Percentiles rank a stretch among this genome's conserved stretches.
These are phyloP conservation scores for Ondatra zibethicus DNA, from an alignment of 2,113 vertebrate species.

Conservation along the genomic window DNA sequence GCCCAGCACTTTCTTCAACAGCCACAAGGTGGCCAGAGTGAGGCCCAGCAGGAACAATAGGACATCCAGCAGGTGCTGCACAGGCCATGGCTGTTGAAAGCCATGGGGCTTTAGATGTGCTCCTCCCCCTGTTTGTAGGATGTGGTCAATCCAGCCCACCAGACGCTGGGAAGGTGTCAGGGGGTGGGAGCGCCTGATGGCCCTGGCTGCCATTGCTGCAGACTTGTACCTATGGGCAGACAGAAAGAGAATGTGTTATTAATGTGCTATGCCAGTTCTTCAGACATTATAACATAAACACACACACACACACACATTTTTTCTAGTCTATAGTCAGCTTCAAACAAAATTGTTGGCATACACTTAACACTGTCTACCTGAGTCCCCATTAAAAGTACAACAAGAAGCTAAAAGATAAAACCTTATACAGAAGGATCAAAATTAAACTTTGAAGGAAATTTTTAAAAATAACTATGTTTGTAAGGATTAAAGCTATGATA, in stretches of 20 bases:
- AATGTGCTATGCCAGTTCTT: neutral
- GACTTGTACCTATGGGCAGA: conserved; percentile 79
- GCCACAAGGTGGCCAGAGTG: too few relatives aligned
- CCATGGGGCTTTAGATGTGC: too few relatives aligned
- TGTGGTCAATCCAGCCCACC: conserved; percentile 85
- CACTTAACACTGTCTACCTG: neutral
- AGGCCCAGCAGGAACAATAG: too few relatives aligned
- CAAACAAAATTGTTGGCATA: neutral
- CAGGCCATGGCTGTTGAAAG: too few relatives aligned
- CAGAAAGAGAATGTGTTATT: neutral
- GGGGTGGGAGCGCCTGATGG: conserved; percentile 83
- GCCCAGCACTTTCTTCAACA: too few relatives aligned
- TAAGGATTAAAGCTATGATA: neutral
- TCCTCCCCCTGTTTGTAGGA: too few relatives aligned
- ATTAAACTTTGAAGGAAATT: neutral
- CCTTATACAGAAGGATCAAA: neutral
- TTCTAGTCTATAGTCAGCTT: neutral
- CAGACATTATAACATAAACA: neutral
- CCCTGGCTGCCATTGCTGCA: conserved; percentile 72
- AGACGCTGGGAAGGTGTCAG: conserved; percentile 80
- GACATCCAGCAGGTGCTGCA: too few relatives aligned
- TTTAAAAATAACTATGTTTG: neutral
- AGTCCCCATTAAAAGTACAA: neutral
- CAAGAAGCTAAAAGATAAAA: neutral
- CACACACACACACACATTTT: neutral